Evolutionary conservation across 2,113 vertebrate species (phyloP).

Genomic region (Clinocottus analis): DNA sequence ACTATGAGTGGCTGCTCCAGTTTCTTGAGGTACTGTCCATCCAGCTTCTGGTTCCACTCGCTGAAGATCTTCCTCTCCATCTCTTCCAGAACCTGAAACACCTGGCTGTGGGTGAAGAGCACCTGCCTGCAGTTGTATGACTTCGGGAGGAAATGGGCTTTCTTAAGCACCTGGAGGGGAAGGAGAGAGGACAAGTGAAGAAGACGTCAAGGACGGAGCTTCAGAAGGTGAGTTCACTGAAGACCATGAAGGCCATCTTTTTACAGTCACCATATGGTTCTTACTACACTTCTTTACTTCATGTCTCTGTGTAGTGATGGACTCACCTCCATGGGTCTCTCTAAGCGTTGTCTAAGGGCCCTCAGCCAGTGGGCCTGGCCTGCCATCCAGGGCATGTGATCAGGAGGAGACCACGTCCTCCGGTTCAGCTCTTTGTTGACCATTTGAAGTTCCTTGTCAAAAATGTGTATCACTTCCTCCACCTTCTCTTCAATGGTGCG

Average conservation of each 20-base stretch:
- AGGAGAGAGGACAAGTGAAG: not conserved
- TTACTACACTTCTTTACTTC: not conserved
- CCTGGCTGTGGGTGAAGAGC: slow-evolving; percentile 72
- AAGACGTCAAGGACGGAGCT: not conserved
- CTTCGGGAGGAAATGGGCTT: slow-evolving; percentile 81
- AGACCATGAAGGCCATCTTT: not conserved
- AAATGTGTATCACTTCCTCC: slow-evolving; percentile 83
- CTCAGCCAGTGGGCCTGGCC: slow-evolving; percentile 80
- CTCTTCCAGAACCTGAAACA: slow-evolving; percentile 85
- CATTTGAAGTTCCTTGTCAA: slow-evolving; percentile 81
- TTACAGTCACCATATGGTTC: not conserved
- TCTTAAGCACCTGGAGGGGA: slow-evolving; percentile 79
- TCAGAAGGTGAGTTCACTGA: not conserved
- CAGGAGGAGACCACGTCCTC: slow-evolving; percentile 40
- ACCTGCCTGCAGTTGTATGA: slow-evolving; percentile 78
- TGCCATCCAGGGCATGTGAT: slow-evolving; percentile 80
- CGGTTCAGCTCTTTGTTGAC: slow-evolving; percentile 81
- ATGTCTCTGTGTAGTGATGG: not conserved
- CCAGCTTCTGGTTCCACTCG: slow-evolving; percentile 86
- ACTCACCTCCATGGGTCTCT: slow-evolving; percentile 83
- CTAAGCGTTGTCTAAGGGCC: slow-evolving; percentile 77
- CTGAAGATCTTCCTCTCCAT: slow-evolving; percentile 83
- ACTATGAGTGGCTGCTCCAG: slow-evolving; percentile 86
- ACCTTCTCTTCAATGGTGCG: slow-evolving; percentile 83
- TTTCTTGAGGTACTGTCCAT: slow-evolving; percentile 78